phyloP scores from a whole-genome alignment of 2,113 vertebrate species.

The Rhynchomys soricoides region DNA sequence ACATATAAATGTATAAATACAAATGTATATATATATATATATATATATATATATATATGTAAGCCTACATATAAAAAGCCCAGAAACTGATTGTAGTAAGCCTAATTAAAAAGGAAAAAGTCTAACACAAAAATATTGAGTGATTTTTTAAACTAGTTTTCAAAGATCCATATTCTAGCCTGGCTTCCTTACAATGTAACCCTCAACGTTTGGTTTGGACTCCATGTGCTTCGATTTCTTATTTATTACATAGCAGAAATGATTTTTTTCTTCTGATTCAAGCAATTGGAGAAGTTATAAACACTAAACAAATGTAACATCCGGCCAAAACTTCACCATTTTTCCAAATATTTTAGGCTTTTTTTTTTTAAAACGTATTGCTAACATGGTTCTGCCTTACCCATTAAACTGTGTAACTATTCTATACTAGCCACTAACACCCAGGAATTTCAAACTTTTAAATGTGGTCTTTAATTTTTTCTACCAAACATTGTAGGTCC shows the following conservation, averaged over 20 bases:
- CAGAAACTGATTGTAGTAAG: background rate
- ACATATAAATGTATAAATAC: no score
- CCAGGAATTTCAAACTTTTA: conserved; percentile 39
- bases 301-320: conserved; percentile 38
- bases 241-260: conserved; percentile 14
- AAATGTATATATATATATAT: no score
- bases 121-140: background rate
- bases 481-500: background rate
- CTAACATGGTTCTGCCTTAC: background rate
- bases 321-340: conserved; percentile 31
- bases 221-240: conserved; percentile 6
- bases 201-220: conserved; percentile 19
- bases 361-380: conserved; percentile 39
- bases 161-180: conserved; percentile 41
- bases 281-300: conserved; percentile 20
- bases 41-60: no score
- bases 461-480: conserved; percentile 26
- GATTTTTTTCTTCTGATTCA: background rate
- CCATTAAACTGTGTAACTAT: background rate
- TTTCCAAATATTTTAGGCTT: conserved; percentile 3
- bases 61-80: background rate
- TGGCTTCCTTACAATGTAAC: conserved; percentile 4
- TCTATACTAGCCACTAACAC: background rate
- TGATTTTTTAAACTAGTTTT: conserved; percentile 41
- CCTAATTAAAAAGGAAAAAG: conserved; percentile 20